A percentile compares a stretch with the other conserved stretches of the same genome.
Evolutionary conservation across 2,888 invertebrate species (phyloP).

Genomic region (Subacronicta megacephala): DNA sequence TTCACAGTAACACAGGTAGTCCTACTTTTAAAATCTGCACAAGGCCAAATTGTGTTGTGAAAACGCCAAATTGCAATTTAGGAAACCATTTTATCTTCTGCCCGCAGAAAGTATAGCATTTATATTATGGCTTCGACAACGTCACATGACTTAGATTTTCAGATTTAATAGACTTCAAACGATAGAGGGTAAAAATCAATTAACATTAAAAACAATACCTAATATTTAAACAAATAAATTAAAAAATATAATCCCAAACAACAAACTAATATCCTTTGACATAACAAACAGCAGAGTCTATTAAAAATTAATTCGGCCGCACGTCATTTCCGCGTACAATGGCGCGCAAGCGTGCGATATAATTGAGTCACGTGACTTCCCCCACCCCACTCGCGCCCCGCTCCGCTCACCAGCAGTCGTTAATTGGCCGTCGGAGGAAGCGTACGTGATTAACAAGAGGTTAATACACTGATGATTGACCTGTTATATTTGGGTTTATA

Average conservation of each 20-base stretch:
- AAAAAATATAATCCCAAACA: slow-evolving; percentile 27
- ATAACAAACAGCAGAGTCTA: slow-evolving; percentile 50
- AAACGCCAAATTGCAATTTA: too few relatives aligned
- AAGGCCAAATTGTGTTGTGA: too few relatives aligned
- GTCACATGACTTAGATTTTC: too few relatives aligned
- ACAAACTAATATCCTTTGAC: slow-evolving; percentile 49
- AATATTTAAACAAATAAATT: background rate
- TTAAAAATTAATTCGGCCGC: slow-evolving; percentile 55
- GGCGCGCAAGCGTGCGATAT: slow-evolving; percentile 46
- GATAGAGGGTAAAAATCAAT: background rate
- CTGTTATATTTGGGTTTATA: slow-evolving; percentile 24
- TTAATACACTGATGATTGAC: slow-evolving; percentile 46
- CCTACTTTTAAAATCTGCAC: too few relatives aligned
- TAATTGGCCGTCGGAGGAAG: slow-evolving; percentile 42
- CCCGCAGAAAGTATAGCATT: too few relatives aligned
- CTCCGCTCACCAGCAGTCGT: slow-evolving; percentile 16
- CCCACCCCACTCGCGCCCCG: slow-evolving; percentile 1
- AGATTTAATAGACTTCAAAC: too few relatives aligned
- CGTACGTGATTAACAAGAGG: slow-evolving; percentile 26
- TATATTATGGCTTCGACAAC: too few relatives aligned
- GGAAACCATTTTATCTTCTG: too few relatives aligned
- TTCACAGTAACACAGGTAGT: too few relatives aligned
- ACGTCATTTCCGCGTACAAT: slow-evolving; percentile 53
- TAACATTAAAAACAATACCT: background rate
- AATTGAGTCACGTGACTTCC: slow-evolving; percentile 61